Evolutionary conservation across 1,140 invertebrate species (phyloP).

Genomic region (Polypedilum pembai): DNA sequence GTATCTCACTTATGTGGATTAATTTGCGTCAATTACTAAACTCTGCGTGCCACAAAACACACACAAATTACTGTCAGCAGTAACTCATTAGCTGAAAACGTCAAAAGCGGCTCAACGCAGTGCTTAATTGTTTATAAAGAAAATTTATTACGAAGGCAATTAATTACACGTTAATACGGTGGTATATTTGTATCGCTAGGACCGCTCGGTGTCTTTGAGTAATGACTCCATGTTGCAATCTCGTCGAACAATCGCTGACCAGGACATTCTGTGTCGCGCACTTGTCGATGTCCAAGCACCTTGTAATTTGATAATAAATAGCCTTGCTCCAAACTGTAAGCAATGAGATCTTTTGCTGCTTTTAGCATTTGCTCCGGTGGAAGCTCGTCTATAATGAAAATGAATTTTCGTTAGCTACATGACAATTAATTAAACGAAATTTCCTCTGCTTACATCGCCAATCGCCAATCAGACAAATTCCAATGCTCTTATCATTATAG

Average conservation of each 20-base stretch:
- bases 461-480: conserved; percentile 64
- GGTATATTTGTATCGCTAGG: not conserved
- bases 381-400: conserved; percentile 43
- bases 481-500: conserved; percentile 64
- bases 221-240: conserved; percentile 59
- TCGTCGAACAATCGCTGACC: conserved; percentile 55
- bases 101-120: not conserved
- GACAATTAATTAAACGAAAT: not conserved
- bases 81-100: not conserved
- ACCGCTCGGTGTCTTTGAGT: conserved; percentile 34
- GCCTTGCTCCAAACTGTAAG: conserved; percentile 51
- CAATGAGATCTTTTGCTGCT: conserved; percentile 52
- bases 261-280: conserved; percentile 59
- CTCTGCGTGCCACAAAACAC: too few relatives aligned
- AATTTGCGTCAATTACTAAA: too few relatives aligned
- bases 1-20: too few relatives aligned
- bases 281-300: conserved; percentile 61
- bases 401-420: not conserved
- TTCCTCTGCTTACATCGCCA: conserved; percentile 48
- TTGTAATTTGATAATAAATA: conserved; percentile 55
- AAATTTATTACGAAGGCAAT: not conserved
- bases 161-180: not conserved
- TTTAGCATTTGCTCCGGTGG: conserved; percentile 55
- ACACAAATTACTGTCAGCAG: not conserved
- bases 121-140: not conserved